Conservation (phyloP, 2,797 vertebrate genomes). For the Chrysocyon brachyurus region DNA sequence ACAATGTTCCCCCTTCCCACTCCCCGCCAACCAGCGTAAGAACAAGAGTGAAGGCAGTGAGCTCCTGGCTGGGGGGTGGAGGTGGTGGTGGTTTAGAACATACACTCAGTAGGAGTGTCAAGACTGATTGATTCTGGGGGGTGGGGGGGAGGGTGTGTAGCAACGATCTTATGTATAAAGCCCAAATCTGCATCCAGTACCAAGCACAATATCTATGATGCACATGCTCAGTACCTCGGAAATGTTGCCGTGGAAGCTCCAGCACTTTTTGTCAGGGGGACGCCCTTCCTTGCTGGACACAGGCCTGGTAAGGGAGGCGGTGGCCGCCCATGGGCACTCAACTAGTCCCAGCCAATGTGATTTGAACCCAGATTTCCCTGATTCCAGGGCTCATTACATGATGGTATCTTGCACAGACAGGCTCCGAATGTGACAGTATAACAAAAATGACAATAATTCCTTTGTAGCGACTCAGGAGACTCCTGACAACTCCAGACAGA, state of each 20-base stretch:
- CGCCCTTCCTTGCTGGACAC: background rate
- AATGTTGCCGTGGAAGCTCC: background rate
- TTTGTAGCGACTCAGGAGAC: too few species aligned
- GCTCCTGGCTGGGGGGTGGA: too few species aligned
- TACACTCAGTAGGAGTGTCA: background rate
- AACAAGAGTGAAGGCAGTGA: background rate
- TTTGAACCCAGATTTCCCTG: background rate
- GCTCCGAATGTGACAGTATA: background rate
- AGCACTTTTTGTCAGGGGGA: fast-evolving
- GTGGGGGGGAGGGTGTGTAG: too few species aligned
- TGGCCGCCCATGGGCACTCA: fast-evolving
- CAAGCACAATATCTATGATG: too few species aligned
- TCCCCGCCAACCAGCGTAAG: too few species aligned
- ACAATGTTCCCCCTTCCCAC: fast-evolving
- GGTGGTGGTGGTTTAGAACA: too few species aligned
- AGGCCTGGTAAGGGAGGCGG: background rate
- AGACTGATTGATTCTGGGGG: background rate
- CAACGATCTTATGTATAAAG: background rate
- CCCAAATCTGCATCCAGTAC: fast-evolving
- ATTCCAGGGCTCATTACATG: background rate
- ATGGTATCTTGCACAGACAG: fast-evolving
- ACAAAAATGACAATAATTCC: background rate
- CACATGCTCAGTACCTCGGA: background rate
- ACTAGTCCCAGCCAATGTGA: fast-evolving
- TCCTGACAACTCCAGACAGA: background rate